Conservation (phyloP, 2,113 vertebrate genomes). For the Malurus elegans region DNA sequence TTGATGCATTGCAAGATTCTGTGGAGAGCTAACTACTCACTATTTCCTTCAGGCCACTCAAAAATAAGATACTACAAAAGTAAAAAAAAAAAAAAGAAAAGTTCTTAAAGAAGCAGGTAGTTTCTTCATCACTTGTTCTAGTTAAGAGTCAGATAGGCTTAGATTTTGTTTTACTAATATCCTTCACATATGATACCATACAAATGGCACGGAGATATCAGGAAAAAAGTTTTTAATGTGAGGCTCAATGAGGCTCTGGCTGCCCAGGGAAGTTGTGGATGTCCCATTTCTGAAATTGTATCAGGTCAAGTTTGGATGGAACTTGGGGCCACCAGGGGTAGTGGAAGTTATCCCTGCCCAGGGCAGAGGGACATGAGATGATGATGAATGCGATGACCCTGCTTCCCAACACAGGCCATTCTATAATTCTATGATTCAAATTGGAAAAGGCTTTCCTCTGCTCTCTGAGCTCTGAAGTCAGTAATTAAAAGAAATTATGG, state of each 20-base stretch:
- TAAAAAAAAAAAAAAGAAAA: neutral
- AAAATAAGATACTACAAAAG: neutral
- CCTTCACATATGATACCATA: neutral
- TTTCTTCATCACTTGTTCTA: neutral
- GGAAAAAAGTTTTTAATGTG: neutral
- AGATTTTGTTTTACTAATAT: neutral
- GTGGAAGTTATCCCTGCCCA: neutral
- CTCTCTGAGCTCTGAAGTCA: neutral
- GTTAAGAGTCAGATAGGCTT: neutral
- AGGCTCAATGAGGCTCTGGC: neutral
- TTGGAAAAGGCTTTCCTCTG: neutral
- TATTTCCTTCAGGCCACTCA: neutral
- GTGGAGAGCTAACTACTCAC: neutral
- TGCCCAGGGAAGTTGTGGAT: neutral
- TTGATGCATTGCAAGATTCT: neutral
- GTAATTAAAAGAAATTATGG: neutral
- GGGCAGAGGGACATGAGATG: neutral
- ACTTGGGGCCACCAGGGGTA: neutral
- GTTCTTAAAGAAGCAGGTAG: neutral
- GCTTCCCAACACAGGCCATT: neutral
- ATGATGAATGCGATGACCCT: neutral
- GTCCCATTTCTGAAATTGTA: neutral
- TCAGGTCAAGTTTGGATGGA: neutral
- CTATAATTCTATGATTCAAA: neutral
- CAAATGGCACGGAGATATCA: neutral